phyloP scores from a whole-genome alignment of 2,888 invertebrate species.

The Pegoplata infirma region DNA sequence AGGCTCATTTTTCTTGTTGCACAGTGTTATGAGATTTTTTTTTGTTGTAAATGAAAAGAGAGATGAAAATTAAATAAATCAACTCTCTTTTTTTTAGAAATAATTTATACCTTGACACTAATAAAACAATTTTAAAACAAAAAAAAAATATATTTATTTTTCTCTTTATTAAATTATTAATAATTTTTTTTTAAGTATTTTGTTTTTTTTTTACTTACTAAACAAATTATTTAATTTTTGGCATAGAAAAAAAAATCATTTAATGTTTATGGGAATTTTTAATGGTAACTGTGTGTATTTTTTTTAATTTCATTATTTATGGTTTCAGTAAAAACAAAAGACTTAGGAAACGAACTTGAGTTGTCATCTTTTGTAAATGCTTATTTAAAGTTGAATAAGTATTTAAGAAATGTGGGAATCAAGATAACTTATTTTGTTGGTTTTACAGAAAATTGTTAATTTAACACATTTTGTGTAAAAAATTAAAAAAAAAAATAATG shows the following conservation, averaged over 20 bases:
- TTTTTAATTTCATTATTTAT: not conserved
- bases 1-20: no score
- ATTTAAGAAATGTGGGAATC: not conserved
- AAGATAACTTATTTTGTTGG: no score
- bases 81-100: not conserved
- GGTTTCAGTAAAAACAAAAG: conserved; percentile 13
- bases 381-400: not conserved
- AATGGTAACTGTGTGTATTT: not conserved
- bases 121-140: not conserved
- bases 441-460: not conserved
- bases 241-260: not conserved
- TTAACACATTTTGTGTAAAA: not conserved
- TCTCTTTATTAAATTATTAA: not conserved
- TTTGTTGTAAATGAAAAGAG: not conserved
- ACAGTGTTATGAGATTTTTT: no score
- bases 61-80: not conserved
- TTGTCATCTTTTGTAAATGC: conserved; percentile 3
- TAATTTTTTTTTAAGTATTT: no score
- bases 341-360: conserved; percentile 34
- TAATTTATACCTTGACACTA: conserved; percentile 4
- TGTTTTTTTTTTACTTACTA: not conserved
- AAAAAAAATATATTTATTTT: no score
- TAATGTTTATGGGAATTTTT: conserved; percentile 19
- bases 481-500: no score
- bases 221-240: not conserved